These are phyloP conservation scores for Caenorhabditis sp. DNA, from an alignment of 2,888 invertebrate genomes.

Conservation along the genomic window DNA sequence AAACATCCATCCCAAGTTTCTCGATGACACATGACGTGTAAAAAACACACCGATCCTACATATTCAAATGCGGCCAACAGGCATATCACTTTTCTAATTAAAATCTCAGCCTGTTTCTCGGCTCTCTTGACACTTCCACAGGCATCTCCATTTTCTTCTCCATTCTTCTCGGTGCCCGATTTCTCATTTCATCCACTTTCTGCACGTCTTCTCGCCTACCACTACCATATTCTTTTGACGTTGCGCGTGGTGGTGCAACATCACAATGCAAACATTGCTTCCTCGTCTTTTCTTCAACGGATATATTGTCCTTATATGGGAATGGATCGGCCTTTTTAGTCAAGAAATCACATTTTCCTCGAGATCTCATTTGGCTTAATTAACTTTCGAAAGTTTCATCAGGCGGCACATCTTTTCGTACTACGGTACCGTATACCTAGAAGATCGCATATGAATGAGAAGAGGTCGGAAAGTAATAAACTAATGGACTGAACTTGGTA, in stretches of 20 bases:
- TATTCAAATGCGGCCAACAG: constrained; percentile 18
- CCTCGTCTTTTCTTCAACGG: constrained; percentile 25
- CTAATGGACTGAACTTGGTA: constrained; percentile 38
- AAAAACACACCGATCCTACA: constrained; percentile 12
- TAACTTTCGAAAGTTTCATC: constrained; percentile 42
- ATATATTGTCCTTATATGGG: constrained; percentile 42
- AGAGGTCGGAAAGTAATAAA: constrained; percentile 21
- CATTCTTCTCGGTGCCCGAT: constrained; percentile 6
- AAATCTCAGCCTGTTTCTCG: constrained; percentile 32
- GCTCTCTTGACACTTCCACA: constrained; percentile 4
- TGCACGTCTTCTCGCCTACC: constrained; percentile 29
- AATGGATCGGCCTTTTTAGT: constrained; percentile 10
- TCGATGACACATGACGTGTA: constrained; percentile 36
- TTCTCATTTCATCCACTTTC: constrained; percentile 27
- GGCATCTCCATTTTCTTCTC: not conserved
- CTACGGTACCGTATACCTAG: constrained; percentile 13
- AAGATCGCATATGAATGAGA: not conserved
- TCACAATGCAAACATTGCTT: constrained; percentile 65
- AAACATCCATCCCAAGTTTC: constrained; percentile 2
- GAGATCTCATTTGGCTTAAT: constrained; percentile 38
- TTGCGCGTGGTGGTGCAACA: constrained; percentile 53
- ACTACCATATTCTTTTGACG: constrained; percentile 66
- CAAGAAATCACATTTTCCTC: constrained; percentile 14
- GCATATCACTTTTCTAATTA: constrained; percentile 55
- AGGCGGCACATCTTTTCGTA: not conserved